phyloP scores from a whole-genome alignment of 2,888 invertebrate genomes.

The Ferdinandea cuprea region DNA sequence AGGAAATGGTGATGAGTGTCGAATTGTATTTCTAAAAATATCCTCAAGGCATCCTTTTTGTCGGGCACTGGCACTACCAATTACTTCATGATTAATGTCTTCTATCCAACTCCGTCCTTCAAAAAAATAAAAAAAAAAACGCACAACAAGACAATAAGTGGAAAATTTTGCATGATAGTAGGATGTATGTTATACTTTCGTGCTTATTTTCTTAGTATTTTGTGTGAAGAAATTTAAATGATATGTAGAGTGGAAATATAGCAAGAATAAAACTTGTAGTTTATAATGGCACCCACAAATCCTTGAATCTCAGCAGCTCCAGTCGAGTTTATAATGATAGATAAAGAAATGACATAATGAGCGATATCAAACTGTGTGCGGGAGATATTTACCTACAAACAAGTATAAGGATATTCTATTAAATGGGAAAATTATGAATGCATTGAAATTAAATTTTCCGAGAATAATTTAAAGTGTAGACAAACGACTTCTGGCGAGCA shows the following conservation, averaged over 20 bases:
- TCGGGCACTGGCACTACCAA: neutral
- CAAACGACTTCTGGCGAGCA: slow-evolving; percentile 26
- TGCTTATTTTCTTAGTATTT: neutral
- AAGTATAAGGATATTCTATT: no score
- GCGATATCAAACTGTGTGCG: slow-evolving; percentile 27
- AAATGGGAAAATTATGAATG: slow-evolving; percentile 23
- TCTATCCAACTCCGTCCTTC: neutral
- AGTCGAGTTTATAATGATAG: neutral
- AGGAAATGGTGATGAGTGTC: slow-evolving; percentile 12
- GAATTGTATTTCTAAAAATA: slow-evolving; percentile 12
- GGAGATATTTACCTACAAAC: slow-evolving; percentile 6
- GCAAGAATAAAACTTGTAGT: slow-evolving; percentile 20
- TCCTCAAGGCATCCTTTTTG: slow-evolving; percentile 19
- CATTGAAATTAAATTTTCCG: slow-evolving; percentile 30
- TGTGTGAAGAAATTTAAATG: slow-evolving; percentile 14
- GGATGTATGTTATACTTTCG: neutral
- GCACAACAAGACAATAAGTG: slow-evolving; percentile 15
- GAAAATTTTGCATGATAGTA: slow-evolving; percentile 36
- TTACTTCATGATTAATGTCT: slow-evolving; percentile 28
- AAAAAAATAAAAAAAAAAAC: neutral
- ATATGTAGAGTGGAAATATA: slow-evolving; percentile 37
- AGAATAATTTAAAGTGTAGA: slow-evolving; percentile 20
- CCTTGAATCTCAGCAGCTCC: neutral
- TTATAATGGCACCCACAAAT: neutral
- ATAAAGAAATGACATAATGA: neutral